A percentile compares a stretch with the other conserved stretches of the same genome.
Conservation (phyloP, 2,888 invertebrate genomes). For the Matsumyia berberina region DNA sequence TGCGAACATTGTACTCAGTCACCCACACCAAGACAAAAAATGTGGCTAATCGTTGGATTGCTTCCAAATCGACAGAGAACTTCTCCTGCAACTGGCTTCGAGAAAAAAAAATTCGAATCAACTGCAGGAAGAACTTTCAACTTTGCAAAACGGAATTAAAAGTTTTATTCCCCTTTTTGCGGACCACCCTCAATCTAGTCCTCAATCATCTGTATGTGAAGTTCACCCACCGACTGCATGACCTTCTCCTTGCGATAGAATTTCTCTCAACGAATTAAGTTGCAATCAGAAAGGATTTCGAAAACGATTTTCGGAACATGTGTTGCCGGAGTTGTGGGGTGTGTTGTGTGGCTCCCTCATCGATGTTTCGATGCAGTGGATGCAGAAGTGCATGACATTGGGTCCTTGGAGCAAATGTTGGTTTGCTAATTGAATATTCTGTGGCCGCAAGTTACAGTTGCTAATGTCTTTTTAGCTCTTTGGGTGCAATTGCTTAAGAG, state of each 20-base stretch:
- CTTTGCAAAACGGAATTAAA: constrained; percentile 67
- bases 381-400: constrained; percentile 28
- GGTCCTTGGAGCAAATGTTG: constrained; percentile 25
- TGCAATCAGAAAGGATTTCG: constrained; percentile 71
- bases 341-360: not conserved
- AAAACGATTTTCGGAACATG: constrained; percentile 70
- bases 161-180: constrained; percentile 40
- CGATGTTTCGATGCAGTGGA: not conserved
- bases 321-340: constrained; percentile 55
- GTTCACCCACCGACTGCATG: constrained; percentile 9
- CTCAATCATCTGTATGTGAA: constrained; percentile 27
- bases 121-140: constrained; percentile 64
- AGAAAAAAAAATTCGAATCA: constrained; percentile 5
- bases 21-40: constrained; percentile 16
- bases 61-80: constrained; percentile 54
- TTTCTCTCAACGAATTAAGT: constrained; percentile 59
- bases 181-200: not conserved
- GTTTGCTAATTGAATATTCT: constrained; percentile 73
- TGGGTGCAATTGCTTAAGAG: constrained; percentile 53
- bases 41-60: constrained; percentile 67
- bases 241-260: constrained; percentile 32
- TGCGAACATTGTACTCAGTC: constrained; percentile 1
- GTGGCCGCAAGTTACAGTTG: constrained; percentile 48
- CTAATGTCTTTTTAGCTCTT: constrained; percentile 34
- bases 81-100: not conserved